phyloP scores from a whole-genome alignment of 2,113 vertebrate genomes.

The Leiothrix lutea region DNA sequence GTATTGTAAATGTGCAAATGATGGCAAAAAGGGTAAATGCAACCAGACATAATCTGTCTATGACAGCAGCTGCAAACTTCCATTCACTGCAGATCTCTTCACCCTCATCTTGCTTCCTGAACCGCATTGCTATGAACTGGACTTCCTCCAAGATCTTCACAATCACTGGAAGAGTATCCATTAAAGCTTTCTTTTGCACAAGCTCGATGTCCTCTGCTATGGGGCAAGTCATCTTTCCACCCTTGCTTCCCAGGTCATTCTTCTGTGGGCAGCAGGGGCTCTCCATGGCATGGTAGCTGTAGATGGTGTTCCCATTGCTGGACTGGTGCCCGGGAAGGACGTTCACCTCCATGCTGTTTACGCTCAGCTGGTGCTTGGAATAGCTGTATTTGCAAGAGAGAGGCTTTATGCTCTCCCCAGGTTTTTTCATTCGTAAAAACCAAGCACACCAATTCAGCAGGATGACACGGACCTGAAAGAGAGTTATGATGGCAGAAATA shows the following conservation, averaged over 20 bases:
- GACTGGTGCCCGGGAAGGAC: constrained; percentile 73
- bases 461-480: constrained; percentile 71
- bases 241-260: constrained; percentile 72
- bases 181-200: constrained; percentile 61
- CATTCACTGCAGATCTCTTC: constrained; percentile 87
- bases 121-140: constrained; percentile 83
- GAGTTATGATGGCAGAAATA: background rate
- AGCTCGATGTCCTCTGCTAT: constrained; percentile 67
- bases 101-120: constrained; percentile 83
- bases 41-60: constrained; percentile 88
- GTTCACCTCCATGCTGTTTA: constrained; percentile 80
- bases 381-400: constrained; percentile 75
- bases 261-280: constrained; percentile 74
- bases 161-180: constrained; percentile 77
- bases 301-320: constrained; percentile 79
- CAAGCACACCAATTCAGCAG: constrained; percentile 90
- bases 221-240: constrained; percentile 33
- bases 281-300: constrained; percentile 77
- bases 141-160: constrained; percentile 85
- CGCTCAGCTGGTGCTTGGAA: constrained; percentile 72
- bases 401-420: constrained; percentile 77
- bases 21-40: constrained; percentile 90
- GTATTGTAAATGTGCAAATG: constrained; percentile 88
- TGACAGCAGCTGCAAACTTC: constrained; percentile 90
- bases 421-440: constrained; percentile 90